Evolutionary conservation across 2,797 vertebrate species (phyloP), one percentile per base, ranked within the genome.

Genomic region (Sylvilagus floridanus): DNA sequence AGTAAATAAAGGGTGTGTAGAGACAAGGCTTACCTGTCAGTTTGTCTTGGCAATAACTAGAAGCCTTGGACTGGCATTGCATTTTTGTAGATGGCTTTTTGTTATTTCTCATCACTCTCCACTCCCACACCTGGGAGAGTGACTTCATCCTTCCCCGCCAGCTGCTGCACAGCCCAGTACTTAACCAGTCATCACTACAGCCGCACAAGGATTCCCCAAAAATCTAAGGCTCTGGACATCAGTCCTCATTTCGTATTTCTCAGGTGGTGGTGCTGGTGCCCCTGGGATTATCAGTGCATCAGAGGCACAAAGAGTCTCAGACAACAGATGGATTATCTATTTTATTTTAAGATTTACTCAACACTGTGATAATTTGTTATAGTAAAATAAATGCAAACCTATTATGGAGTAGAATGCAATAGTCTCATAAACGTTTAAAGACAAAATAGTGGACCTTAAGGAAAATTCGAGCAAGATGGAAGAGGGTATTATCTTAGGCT

Each of bases 341-440:
- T 88, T 50, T 17, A 78, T 52, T 71, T 87, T 57, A 95, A 4
- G 30, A 47, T 68, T 65, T 89, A 28, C 37, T 72, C 13, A 13
- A 28, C 2, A 63, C 60, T 57, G 21, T 73, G 32, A 66, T 77
- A 66, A 66, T 2, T 78, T 95, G 42, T 68, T 66, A 72, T 30
- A 50, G 21, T 50, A 75, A 47, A 68, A 77, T 10, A 87, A 93
- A 84, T 68, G n/a, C 47, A 71, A 57, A 72, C 28, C 17, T 89
- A 65, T 24, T 42, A 22, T 47, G 50, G 26, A 71, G 14, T 37
- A 71, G 7, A 68, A 81, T 71, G 1, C 35, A 73, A 82, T 60
- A 62, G 11, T 60, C 60, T 94, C 9, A 26, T 85, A 42, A 88
- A 60, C 68, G 93, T 86, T 57, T 91, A 84, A 60, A 92, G 52